These are phyloP conservation scores for Camponotus fellah DNA, from an alignment of 2,888 invertebrate genomes.

Conservation along the genomic window DNA sequence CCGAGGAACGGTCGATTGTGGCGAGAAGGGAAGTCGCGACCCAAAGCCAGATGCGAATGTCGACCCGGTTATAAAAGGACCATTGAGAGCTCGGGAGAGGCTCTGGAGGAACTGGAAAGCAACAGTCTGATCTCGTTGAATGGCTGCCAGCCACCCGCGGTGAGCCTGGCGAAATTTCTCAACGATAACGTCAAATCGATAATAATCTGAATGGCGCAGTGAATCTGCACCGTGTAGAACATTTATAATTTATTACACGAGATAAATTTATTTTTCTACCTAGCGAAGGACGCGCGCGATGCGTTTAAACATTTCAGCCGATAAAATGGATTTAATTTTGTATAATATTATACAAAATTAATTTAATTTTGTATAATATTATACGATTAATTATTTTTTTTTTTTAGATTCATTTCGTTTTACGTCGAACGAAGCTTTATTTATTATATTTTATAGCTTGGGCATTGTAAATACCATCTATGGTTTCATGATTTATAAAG, in stretches of 20 bases:
- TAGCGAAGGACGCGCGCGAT: neutral
- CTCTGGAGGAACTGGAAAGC: conserved; percentile 80
- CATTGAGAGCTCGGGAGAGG: conserved; percentile 77
- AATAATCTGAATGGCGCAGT: neutral
- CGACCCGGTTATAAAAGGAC: conserved; percentile 89
- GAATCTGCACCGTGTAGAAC: neutral
- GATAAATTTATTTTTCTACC: conserved; percentile 12
- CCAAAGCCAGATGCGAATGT: conserved; percentile 89
- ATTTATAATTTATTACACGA: conserved; percentile 4
- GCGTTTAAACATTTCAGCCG: neutral
- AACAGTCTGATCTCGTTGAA: conserved; percentile 77
- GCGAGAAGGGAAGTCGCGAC: conserved; percentile 73
- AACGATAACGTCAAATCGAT: conserved; percentile 84
- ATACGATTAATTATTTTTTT: neutral
- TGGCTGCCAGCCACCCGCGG: conserved; percentile 89
- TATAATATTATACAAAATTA: neutral
- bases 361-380: conserved; percentile 16
- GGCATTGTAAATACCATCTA: conserved; percentile 32
- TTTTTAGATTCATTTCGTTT: neutral
- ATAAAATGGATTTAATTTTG: conserved; percentile 2
- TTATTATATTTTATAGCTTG: conserved; percentile 23
- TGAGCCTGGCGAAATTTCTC: conserved; percentile 89
- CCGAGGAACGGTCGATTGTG: conserved; percentile 78
- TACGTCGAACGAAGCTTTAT: conserved; percentile 1
- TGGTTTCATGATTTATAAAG: neutral